These are phyloP conservation scores for Stomatorhinus walkeri DNA, from an alignment of 2,797 vertebrate species.

Conservation along the genomic window DNA sequence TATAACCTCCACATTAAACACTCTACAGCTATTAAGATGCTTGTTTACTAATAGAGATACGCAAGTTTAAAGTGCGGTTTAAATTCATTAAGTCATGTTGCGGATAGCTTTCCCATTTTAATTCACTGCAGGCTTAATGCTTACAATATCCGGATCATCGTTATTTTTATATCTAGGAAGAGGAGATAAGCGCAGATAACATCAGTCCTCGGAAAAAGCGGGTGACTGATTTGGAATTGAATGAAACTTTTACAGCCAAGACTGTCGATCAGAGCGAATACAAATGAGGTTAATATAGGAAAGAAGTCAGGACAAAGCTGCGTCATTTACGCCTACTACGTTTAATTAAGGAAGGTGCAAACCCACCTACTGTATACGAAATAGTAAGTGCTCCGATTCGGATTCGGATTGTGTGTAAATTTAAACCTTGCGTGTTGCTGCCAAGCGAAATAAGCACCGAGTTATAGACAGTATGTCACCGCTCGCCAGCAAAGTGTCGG, in stretches of 20 bases:
- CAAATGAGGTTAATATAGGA: not conserved
- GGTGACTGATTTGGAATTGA: not conserved
- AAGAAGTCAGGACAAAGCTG: not conserved
- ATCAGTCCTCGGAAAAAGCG: not conserved
- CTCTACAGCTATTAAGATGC: not conserved
- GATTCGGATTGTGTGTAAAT: not conserved
- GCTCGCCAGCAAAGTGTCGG: conserved; percentile 4
- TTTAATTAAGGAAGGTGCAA: not conserved
- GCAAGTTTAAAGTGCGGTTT: not conserved
- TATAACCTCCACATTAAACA: not conserved
- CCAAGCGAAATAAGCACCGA: not conserved
- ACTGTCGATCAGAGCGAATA: not conserved
- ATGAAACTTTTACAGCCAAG: not conserved
- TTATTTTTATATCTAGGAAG: not conserved
- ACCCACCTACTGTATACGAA: not conserved
- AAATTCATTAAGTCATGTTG: not conserved
- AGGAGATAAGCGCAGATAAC: not conserved
- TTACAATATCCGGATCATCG: not conserved
- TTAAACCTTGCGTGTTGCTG: not conserved
- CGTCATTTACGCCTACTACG: not conserved
- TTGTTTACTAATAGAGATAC: not conserved
- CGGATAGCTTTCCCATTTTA: not conserved
- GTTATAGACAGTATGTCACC: not conserved
- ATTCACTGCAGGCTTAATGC: not conserved
- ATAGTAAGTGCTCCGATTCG: not conserved